Evolutionary conservation across 2,113 vertebrate genomes (phyloP).

Genomic region (Junco hyemalis): DNA sequence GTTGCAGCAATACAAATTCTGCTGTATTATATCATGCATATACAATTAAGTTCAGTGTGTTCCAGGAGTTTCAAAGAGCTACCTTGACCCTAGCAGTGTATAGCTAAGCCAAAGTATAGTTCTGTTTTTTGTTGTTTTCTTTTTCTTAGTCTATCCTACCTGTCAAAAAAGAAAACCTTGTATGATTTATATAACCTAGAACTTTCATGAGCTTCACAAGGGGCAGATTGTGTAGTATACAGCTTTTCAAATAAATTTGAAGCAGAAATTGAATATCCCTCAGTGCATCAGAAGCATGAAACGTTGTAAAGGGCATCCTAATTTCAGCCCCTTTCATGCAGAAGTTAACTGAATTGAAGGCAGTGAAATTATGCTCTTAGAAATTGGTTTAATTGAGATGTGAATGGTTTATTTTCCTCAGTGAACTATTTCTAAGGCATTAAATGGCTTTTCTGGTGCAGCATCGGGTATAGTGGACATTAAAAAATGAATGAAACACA

Average conservation of each 20-base stretch:
- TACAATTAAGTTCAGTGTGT: neutral
- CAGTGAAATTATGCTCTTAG: neutral
- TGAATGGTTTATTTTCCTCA: neutral
- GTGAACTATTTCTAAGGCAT: neutral
- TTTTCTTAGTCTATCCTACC: neutral
- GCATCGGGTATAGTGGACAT: neutral
- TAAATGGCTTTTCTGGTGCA: neutral
- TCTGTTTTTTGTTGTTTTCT: neutral
- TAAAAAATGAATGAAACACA: neutral
- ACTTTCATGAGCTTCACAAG: neutral
- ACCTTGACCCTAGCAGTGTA: neutral
- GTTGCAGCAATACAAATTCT: neutral
- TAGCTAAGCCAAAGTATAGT: neutral
- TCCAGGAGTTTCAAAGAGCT: neutral
- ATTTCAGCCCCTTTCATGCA: neutral
- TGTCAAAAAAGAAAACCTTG: neutral
- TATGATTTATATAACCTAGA: neutral
- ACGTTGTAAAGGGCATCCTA: neutral
- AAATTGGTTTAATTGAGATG: conserved; percentile 3
- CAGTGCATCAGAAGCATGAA: neutral
- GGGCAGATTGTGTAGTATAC: neutral
- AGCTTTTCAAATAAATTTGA: neutral
- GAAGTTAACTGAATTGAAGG: neutral
- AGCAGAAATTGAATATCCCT: neutral
- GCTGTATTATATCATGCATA: neutral